These are phyloP conservation scores for Prionace glauca DNA, from an alignment of 2,797 vertebrate species.

Conservation along the genomic window DNA sequence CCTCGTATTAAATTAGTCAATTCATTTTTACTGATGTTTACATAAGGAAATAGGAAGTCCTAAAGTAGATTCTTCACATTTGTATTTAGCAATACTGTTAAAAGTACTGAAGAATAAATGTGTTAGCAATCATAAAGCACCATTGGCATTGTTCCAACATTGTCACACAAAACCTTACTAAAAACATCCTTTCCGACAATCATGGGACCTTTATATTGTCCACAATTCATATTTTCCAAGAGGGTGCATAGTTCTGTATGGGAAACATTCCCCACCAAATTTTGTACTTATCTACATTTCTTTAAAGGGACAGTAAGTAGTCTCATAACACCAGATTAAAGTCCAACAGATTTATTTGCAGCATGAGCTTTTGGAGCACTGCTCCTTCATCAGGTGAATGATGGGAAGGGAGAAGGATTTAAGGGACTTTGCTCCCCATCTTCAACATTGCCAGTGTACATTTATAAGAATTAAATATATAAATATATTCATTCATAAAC, in stretches of 20 bases:
- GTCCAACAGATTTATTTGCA: too few species aligned
- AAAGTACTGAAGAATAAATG: background rate
- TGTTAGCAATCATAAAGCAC: background rate
- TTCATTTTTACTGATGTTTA: background rate
- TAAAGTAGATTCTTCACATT: background rate
- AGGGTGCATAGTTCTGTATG: background rate
- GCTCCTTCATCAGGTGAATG: too few species aligned
- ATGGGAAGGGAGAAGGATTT: too few species aligned
- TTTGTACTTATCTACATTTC: background rate
- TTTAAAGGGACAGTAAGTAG: background rate
- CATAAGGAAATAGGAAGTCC: background rate
- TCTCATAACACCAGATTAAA: too few species aligned
- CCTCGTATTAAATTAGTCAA: background rate
- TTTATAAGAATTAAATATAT: background rate
- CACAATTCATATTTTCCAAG: background rate
- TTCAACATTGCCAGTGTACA: background rate
- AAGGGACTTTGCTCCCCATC: background rate
- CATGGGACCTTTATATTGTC: background rate
- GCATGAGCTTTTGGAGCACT: too few species aligned
- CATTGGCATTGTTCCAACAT: background rate
- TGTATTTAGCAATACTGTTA: background rate
- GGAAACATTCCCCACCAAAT: background rate
- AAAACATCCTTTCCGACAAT: background rate
- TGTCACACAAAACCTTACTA: background rate
- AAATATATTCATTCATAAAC: background rate